Conservation (phyloP, 2,888 invertebrate genomes). For the Pilophorus perplexus region DNA sequence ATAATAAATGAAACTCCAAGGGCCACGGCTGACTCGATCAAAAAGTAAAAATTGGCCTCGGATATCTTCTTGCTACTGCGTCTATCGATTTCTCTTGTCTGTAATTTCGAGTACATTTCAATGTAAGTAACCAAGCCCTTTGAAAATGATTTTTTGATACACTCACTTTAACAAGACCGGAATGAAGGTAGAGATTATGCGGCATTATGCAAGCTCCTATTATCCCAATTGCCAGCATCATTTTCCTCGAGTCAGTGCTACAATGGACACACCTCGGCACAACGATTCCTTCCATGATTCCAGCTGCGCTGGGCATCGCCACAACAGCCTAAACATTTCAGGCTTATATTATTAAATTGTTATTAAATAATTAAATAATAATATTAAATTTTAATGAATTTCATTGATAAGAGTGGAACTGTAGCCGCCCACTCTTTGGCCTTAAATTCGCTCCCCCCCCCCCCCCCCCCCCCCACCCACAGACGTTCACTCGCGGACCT, state of each 20-base stretch:
- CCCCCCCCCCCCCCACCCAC: too few species aligned
- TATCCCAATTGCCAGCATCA: constrained; percentile 75
- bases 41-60: constrained; percentile 83
- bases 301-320: constrained; percentile 66
- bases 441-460: too few species aligned
- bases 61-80: constrained; percentile 64
- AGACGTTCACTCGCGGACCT: too few species aligned
- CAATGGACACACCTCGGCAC: constrained; percentile 75
- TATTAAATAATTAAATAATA: too few species aligned
- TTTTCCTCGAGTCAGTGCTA: constrained; percentile 58
- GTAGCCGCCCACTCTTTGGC: too few species aligned
- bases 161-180: constrained; percentile 72
- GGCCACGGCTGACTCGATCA: constrained; percentile 73
- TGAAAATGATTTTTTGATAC: too few species aligned
- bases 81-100: constrained; percentile 77
- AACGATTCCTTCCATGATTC: constrained; percentile 74
- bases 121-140: too few species aligned
- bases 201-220: constrained; percentile 91
- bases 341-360: too few species aligned
- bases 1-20: constrained; percentile 79
- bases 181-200: constrained; percentile 86
- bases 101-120: constrained; percentile 45
- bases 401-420: too few species aligned
- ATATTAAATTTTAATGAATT: too few species aligned
- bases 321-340: constrained; percentile 70